Percentiles rank a stretch among this genome's conserved stretches.
phyloP scores from a whole-genome alignment of 2,888 invertebrate genomes.

The Carabus problematicus region DNA sequence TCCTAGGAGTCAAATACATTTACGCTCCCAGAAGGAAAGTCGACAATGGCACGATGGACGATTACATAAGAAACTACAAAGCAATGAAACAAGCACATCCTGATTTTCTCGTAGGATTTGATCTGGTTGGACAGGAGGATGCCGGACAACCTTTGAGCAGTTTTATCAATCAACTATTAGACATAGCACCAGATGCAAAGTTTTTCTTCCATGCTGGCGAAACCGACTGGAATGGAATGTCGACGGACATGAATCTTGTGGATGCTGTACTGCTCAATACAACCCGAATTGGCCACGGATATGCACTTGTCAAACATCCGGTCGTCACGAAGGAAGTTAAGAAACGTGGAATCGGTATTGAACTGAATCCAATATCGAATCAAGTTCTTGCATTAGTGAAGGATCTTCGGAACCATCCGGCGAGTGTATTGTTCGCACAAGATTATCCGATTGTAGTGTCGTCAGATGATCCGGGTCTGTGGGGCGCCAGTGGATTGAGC shows the following conservation, averaged over 20 bases:
- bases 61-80: conserved; percentile 51
- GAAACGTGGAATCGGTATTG: conserved; percentile 71
- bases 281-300: conserved; percentile 77
- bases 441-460: conserved; percentile 77
- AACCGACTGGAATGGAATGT: conserved; percentile 75
- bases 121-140: conserved; percentile 83
- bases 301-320: conserved; percentile 77
- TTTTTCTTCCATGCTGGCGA: conserved; percentile 86
- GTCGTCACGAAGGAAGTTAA: conserved; percentile 65
- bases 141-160: conserved; percentile 68
- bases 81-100: conserved; percentile 64
- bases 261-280: conserved; percentile 77
- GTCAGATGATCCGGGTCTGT: conserved; percentile 81
- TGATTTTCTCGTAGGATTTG: conserved; percentile 78
- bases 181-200: conserved; percentile 60
- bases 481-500: conserved; percentile 75
- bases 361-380: conserved; percentile 83
- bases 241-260: conserved; percentile 74
- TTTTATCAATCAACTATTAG: conserved; percentile 66
- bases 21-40: conserved; percentile 66
- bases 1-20: conserved; percentile 67
- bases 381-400: conserved; percentile 71
- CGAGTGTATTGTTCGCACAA: conserved; percentile 68
- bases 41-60: conserved; percentile 53
- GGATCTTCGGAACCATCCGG: conserved; percentile 81